Conservation (phyloP, 2,888 invertebrate genomes). For the Apotomis turbidana region DNA sequence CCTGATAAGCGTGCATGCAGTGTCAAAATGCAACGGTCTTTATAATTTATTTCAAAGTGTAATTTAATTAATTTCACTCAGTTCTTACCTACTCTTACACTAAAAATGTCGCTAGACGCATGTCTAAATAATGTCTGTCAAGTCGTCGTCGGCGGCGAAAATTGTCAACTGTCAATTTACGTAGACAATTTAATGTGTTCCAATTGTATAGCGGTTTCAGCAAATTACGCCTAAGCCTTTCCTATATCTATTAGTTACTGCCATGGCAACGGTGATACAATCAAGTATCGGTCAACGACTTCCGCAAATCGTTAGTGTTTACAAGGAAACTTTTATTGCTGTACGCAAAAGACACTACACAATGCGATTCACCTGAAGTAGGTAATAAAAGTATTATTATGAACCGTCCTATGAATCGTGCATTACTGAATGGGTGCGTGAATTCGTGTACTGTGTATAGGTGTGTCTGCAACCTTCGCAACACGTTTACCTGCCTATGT, state of each 20-base stretch:
- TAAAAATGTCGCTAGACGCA: not conserved
- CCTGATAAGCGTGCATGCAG: slow-evolving; percentile 16
- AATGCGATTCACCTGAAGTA: not conserved
- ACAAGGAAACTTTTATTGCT: not conserved
- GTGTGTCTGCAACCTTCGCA: slow-evolving; percentile 1
- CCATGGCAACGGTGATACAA: slow-evolving; percentile 28
- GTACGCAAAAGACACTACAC: not conserved
- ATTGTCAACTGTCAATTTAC: not conserved
- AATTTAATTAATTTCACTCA: not conserved
- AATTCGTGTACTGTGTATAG: slow-evolving; percentile 6
- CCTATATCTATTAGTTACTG: slow-evolving; percentile 7
- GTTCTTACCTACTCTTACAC: not conserved
- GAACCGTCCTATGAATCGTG: slow-evolving; percentile 8
- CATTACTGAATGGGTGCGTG: slow-evolving; percentile 4
- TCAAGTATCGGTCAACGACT: slow-evolving; percentile 29
- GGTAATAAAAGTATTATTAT: not conserved
- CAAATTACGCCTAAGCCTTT: slow-evolving; percentile 1
- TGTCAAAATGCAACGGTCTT: slow-evolving; percentile 13
- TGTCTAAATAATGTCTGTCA: too few species aligned
- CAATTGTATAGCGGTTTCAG: not conserved
- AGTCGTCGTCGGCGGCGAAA: too few species aligned
- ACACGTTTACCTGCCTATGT: too few species aligned
- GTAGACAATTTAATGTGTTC: not conserved
- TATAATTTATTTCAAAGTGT: not conserved
- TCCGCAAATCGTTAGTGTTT: slow-evolving; percentile 23